phyloP scores from a whole-genome alignment of 2,888 invertebrate genomes.

The Anagyrus pseudococci region DNA sequence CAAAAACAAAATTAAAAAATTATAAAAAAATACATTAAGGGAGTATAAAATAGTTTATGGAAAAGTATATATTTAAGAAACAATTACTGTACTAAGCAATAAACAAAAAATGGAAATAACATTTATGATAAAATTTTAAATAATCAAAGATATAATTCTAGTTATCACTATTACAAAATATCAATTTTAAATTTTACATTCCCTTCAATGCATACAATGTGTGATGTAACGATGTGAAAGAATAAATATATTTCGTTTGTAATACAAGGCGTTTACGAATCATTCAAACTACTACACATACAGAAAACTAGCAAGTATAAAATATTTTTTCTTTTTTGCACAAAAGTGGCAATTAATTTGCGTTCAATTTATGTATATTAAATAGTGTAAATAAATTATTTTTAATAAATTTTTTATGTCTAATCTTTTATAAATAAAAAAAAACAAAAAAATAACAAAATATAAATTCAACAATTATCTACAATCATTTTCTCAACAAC shows the following conservation, averaged over 20 bases:
- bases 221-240: slow-evolving; percentile 31
- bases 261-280: slow-evolving; percentile 33
- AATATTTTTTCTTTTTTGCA: slow-evolving; percentile 21
- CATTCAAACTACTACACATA: slow-evolving; percentile 38
- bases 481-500: slow-evolving; percentile 45
- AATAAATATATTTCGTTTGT: slow-evolving; percentile 37
- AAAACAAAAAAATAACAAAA: slow-evolving; percentile 20
- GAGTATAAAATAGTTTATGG: slow-evolving; percentile 18
- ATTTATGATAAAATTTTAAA: slow-evolving; percentile 4
- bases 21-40: slow-evolving; percentile 26
- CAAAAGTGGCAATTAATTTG: slow-evolving; percentile 17
- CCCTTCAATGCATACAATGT: slow-evolving; percentile 35
- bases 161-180: neutral
- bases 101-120: neutral
- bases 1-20: slow-evolving; percentile 22
- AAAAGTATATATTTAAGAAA: neutral
- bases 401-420: slow-evolving; percentile 12
- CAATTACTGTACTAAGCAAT: no score
- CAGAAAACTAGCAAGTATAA: slow-evolving; percentile 35
- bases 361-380: slow-evolving; percentile 11
- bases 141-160: slow-evolving; percentile 9
- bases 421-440: slow-evolving; percentile 16
- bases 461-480: slow-evolving; percentile 30
- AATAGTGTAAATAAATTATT: neutral
- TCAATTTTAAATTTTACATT: slow-evolving; percentile 23